A percentile compares a stretch with the other conserved stretches of the same genome.
Conservation (phyloP, 2,113 vertebrate species). For the Microcebus lehilahytsara region DNA sequence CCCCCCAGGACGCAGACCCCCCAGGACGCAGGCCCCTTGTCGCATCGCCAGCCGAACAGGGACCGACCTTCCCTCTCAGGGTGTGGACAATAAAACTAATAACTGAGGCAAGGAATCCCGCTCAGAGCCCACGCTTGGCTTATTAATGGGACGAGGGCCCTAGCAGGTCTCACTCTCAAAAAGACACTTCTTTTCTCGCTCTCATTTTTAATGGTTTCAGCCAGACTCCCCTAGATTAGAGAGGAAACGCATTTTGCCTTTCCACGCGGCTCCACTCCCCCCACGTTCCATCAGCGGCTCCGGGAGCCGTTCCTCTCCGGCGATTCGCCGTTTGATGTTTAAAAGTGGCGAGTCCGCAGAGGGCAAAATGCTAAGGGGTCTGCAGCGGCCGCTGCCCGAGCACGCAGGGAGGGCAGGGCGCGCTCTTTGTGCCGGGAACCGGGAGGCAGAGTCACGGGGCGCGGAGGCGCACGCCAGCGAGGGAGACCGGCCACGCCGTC, state of each 20-base stretch:
- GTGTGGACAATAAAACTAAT: background rate
- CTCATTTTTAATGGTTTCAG: background rate
- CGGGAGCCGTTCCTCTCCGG: conserved; percentile 5
- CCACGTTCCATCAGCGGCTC: background rate
- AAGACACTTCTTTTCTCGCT: background rate
- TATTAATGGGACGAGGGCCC: background rate
- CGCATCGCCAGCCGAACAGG: background rate
- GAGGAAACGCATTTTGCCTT: background rate
- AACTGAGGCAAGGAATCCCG: background rate
- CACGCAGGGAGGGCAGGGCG: background rate
- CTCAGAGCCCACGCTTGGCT: background rate
- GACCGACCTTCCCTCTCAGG: background rate
- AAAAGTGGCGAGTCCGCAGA: conserved; percentile 24
- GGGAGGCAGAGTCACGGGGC: background rate
- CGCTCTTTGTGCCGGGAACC: background rate
- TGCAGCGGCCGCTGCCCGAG: conserved; percentile 22
- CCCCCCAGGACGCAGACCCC: too few relatives aligned
- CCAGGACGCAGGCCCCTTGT: background rate
- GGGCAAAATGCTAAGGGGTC: background rate
- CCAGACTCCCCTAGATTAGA: background rate
- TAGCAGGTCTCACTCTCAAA: background rate
- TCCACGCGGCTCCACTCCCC: background rate
- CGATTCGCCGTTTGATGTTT: background rate
- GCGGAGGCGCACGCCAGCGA: accelerated
- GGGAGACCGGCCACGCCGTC: background rate